Conservation (phyloP, 2,888 invertebrate species). For the Eristalinus aeneus region DNA sequence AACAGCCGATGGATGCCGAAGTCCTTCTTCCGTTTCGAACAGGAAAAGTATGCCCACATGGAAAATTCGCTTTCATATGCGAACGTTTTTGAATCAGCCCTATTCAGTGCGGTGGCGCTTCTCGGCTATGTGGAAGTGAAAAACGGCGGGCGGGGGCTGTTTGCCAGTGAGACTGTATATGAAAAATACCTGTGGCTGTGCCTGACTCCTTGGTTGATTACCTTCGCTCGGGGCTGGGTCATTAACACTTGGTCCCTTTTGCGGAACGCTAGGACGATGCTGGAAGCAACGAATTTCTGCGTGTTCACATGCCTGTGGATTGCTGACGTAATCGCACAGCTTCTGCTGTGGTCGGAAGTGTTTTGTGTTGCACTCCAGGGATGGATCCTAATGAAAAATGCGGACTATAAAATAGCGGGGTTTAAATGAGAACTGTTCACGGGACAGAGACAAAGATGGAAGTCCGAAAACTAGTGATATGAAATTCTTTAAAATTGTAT, state of each 20-base stretch:
- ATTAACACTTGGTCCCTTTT: constrained; percentile 71
- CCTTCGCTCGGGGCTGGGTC: constrained; percentile 72
- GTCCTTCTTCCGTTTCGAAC: constrained; percentile 70
- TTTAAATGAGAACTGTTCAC: too few relatives aligned
- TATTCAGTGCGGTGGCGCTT: constrained; percentile 72
- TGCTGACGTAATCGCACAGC: constrained; percentile 66
- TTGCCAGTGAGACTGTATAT: constrained; percentile 55
- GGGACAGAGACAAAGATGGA: too few relatives aligned
- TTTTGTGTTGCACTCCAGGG: constrained; percentile 72
- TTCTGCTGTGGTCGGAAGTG: constrained; percentile 72
- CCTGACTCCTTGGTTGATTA: constrained; percentile 74
- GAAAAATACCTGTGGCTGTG: constrained; percentile 73
- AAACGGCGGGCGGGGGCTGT: constrained; percentile 28
- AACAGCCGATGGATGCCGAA: constrained; percentile 69
- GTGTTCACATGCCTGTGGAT: constrained; percentile 60
- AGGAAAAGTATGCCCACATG: constrained; percentile 38
- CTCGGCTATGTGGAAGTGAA: constrained; percentile 71
- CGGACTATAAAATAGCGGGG: constrained; percentile 21
- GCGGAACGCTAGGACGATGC: constrained; percentile 57
- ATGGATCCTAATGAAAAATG: constrained; percentile 72
- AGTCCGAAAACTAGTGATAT: too few relatives aligned
- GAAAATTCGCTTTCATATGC: constrained; percentile 3
- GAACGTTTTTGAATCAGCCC: constrained; percentile 67
- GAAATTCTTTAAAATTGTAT: too few relatives aligned
- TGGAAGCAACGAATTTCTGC: constrained; percentile 68